phyloP scores from a whole-genome alignment of 1,140 invertebrate species.

The Metaphire vulgaris region DNA sequence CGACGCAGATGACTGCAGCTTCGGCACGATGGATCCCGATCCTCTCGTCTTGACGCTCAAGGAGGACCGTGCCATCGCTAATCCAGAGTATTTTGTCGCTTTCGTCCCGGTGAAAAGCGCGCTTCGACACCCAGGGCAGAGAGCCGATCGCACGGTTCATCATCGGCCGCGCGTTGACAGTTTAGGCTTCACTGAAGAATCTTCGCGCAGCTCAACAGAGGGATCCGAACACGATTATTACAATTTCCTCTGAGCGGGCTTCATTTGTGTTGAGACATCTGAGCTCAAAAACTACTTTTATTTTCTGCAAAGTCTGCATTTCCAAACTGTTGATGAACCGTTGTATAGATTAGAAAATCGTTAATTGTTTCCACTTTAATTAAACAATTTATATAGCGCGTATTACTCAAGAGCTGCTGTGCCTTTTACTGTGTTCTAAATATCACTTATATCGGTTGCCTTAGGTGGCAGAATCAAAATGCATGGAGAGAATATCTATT shows the following conservation, averaged over 20 bases:
- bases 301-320: not conserved
- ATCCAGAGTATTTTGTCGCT: not conserved
- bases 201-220: not conserved
- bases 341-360: not conserved
- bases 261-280: too few relatives aligned
- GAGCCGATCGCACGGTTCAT: not conserved
- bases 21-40: not conserved
- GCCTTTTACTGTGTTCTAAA: not conserved
- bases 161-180: not conserved
- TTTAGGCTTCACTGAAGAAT: not conserved
- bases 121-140: not conserved
- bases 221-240: slow-evolving; percentile 1
- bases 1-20: not conserved
- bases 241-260: not conserved
- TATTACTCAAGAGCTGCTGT: not conserved
- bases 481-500: too few relatives aligned
- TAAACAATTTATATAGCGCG: not conserved
- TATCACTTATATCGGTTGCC: too few relatives aligned
- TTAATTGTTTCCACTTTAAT: not conserved
- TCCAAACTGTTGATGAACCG: not conserved
- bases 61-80: not conserved
- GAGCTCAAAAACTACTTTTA: too few relatives aligned
- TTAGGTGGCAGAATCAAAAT: too few relatives aligned
- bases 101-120: not conserved
- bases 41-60: not conserved